A percentile compares a stretch with the other conserved stretches of the same genome.
These are phyloP conservation scores for Erebia ligea DNA, from an alignment of 2,888 invertebrate species.

Conservation along the genomic window DNA sequence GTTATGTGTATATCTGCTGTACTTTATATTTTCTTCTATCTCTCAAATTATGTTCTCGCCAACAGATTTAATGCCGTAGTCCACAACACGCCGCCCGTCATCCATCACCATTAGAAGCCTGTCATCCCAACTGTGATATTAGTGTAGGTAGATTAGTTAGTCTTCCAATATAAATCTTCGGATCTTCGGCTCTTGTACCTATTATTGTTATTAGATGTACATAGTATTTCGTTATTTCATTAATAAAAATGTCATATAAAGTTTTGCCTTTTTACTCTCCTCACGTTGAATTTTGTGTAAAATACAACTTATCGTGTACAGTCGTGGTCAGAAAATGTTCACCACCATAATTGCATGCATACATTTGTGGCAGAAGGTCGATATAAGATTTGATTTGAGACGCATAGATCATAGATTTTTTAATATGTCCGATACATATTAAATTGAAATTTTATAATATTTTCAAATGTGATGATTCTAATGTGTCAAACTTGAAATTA, in stretches of 20 bases:
- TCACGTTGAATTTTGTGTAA: not conserved
- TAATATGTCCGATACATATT: no score
- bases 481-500: no score
- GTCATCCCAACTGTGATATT: constrained; percentile 71
- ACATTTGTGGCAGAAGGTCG: no score
- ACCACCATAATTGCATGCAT: no score
- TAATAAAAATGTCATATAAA: constrained; percentile 19
- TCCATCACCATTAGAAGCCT: constrained; percentile 73
- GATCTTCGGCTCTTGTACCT: constrained; percentile 36
- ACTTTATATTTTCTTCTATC: not conserved
- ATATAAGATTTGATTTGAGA: no score
- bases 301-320: not conserved
- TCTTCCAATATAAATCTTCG: constrained; percentile 25
- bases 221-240: constrained; percentile 31
- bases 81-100: constrained; percentile 77
- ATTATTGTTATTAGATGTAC: constrained; percentile 34
- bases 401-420: no score
- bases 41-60: constrained; percentile 48
- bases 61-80: constrained; percentile 80
- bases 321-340: no score
- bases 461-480: no score
- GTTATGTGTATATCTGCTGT: not conserved
- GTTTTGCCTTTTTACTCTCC: not conserved
- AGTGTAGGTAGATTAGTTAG: constrained; percentile 50
- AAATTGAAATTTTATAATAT: no score